These are phyloP conservation scores for Adelphocoris suturalis DNA, from an alignment of 2,888 invertebrate genomes.

Conservation along the genomic window DNA sequence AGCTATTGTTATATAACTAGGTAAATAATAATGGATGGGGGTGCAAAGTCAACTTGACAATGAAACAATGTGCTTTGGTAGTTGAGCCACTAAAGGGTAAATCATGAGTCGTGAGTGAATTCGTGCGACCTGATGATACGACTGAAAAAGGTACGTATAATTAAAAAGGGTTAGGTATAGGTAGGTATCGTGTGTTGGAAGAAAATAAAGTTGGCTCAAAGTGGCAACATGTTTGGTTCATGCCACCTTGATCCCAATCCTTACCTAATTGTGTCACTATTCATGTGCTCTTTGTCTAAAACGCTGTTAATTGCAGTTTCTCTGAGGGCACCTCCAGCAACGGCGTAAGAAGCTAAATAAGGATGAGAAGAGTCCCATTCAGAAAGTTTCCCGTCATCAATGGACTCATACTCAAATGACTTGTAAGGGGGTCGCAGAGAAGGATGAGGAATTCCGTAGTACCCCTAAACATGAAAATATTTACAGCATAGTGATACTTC, in stretches of 20 bases:
- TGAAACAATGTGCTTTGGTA: conserved; percentile 50
- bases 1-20: conserved; percentile 22
- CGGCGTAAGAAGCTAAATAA: conserved; percentile 78
- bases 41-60: conserved; percentile 55
- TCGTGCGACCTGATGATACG: conserved; percentile 65
- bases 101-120: conserved; percentile 64
- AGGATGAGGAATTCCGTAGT: conserved; percentile 75
- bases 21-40: conserved; percentile 32
- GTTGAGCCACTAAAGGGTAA: conserved; percentile 40
- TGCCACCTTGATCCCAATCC: conserved; percentile 54
- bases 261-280: conserved; percentile 75
- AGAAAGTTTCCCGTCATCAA: conserved; percentile 78
- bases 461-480: conserved; percentile 68
- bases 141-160: conserved; percentile 29
- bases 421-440: conserved; percentile 78
- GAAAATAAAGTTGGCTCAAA: conserved; percentile 48
- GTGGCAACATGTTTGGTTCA: conserved; percentile 7
- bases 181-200: conserved; percentile 30
- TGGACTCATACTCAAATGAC: conserved; percentile 79
- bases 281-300: conserved; percentile 77
- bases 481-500: conserved; percentile 39
- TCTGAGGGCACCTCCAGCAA: conserved; percentile 78
- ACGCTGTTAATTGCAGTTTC: conserved; percentile 79
- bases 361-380: conserved; percentile 78
- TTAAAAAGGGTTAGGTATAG: not conserved